Percentiles rank a stretch among this genome's conserved stretches.
phyloP scores from a whole-genome alignment of 1,140 invertebrate species.

The Parapsyche elsis region DNA sequence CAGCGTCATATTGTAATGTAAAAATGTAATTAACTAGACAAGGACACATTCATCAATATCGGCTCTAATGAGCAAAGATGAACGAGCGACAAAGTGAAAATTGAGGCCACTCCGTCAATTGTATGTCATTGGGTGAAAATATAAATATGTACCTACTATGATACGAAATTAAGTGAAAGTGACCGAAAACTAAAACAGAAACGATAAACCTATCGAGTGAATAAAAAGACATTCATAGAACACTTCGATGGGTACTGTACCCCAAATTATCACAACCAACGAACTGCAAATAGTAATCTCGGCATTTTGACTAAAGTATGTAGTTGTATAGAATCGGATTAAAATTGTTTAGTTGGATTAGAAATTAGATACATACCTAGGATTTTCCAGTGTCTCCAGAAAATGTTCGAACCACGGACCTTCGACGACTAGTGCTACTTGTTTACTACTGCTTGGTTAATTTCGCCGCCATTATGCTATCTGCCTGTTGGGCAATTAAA shows the following conservation, averaged over 20 bases:
- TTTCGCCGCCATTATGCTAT: neutral
- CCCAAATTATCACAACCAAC: too few relatives aligned
- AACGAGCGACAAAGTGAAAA: neutral
- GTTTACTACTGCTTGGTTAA: neutral
- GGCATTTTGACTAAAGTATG: too few relatives aligned
- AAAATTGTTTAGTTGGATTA: too few relatives aligned
- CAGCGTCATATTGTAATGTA: neutral
- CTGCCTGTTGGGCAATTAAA: constrained; percentile 5
- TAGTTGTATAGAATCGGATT: too few relatives aligned
- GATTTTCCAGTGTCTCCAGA: too few relatives aligned
- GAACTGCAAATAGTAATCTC: too few relatives aligned
- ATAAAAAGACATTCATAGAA: too few relatives aligned
- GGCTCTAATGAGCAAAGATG: neutral
- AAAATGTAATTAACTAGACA: neutral
- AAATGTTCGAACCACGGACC: too few relatives aligned
- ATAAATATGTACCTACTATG: constrained; percentile 4
- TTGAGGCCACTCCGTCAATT: constrained; percentile 28
- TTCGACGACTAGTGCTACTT: too few relatives aligned
- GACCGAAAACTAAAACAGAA: neutral
- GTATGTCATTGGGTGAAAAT: constrained; percentile 27
- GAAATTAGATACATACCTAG: too few relatives aligned
- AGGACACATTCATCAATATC: neutral
- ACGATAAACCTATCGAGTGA: neutral
- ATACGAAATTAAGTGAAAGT: constrained; percentile 17
- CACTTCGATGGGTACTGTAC: too few relatives aligned